Evolutionary conservation across 2,113 vertebrate genomes (phyloP).

Genomic region (Phyllostomus discolor): DNA sequence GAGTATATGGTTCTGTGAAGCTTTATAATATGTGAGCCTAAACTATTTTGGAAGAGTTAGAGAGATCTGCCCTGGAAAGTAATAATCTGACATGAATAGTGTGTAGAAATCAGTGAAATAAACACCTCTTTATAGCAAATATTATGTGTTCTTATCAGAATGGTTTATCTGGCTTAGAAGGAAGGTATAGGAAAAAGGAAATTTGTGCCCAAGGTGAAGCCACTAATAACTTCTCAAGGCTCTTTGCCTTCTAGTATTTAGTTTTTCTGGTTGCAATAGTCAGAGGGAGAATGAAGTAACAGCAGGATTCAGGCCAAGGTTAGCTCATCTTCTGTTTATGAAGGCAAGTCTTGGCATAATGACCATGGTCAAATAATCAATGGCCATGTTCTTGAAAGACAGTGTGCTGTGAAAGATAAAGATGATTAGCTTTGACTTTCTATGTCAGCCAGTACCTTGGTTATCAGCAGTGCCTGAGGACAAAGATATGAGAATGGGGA

Average conservation of each 20-base stretch:
- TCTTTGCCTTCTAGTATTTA: not conserved
- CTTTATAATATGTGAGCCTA: not conserved
- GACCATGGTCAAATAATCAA: conserved; percentile 45
- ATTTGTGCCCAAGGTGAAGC: not conserved
- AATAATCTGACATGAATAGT: not conserved
- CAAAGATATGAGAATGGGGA: not conserved
- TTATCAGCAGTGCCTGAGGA: conserved; percentile 18
- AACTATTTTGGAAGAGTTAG: not conserved
- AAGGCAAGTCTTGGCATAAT: conserved; percentile 42
- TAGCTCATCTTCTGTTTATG: conserved; percentile 42
- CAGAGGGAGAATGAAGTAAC: not conserved
- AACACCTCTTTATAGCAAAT: not conserved
- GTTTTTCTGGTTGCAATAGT: not conserved
- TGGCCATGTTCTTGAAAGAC: conserved; percentile 34
- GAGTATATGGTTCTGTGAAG: not conserved
- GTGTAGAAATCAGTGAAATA: not conserved
- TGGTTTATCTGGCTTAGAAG: not conserved
- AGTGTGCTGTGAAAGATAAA: conserved; percentile 58
- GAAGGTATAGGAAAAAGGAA: not conserved
- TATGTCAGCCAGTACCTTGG: not conserved
- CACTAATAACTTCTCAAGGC: not conserved
- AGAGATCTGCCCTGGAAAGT: not conserved
- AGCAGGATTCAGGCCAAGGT: conserved; percentile 39
- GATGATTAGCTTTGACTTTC: conserved; percentile 51
- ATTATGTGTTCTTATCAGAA: not conserved